These are phyloP conservation scores for Cephalopterus ornatus DNA, from an alignment of 2,113 vertebrate genomes.

Conservation along the genomic window DNA sequence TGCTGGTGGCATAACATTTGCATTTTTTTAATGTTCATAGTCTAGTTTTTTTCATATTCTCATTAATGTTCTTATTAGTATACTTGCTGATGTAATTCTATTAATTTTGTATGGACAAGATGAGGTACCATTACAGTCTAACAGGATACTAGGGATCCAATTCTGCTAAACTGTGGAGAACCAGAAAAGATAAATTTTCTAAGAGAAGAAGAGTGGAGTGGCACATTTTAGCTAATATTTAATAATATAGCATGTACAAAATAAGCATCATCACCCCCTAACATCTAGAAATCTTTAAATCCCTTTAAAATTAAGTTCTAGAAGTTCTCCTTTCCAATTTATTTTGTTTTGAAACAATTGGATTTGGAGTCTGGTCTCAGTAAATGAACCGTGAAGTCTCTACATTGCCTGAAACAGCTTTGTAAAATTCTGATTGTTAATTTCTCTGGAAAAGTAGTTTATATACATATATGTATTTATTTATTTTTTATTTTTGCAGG, in stretches of 20 bases:
- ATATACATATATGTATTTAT: not conserved
- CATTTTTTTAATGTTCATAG: not conserved
- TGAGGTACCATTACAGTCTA: not conserved
- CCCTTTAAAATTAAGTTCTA: not conserved
- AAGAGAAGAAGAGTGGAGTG: rapidly evolving
- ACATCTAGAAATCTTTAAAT: not conserved
- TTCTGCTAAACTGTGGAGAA: not conserved
- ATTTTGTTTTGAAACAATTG: not conserved
- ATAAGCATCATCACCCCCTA: not conserved
- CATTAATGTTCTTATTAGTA: not conserved
- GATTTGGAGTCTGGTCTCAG: not conserved
- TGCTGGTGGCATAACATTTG: not conserved
- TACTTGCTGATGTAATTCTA: not conserved
- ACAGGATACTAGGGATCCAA: not conserved
- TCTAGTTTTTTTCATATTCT: not conserved
- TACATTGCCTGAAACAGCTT: not conserved
- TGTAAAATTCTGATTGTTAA: not conserved
- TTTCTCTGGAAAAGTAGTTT: not conserved
- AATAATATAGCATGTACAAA: not conserved
- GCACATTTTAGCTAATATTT: not conserved
- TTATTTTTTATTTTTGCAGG: not conserved
- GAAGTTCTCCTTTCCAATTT: not conserved
- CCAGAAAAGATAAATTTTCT: not conserved
- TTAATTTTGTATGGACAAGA: not conserved
- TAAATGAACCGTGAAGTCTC: not conserved